Conservation (phyloP, 1,140 invertebrate species). For the Drosophila orena region DNA sequence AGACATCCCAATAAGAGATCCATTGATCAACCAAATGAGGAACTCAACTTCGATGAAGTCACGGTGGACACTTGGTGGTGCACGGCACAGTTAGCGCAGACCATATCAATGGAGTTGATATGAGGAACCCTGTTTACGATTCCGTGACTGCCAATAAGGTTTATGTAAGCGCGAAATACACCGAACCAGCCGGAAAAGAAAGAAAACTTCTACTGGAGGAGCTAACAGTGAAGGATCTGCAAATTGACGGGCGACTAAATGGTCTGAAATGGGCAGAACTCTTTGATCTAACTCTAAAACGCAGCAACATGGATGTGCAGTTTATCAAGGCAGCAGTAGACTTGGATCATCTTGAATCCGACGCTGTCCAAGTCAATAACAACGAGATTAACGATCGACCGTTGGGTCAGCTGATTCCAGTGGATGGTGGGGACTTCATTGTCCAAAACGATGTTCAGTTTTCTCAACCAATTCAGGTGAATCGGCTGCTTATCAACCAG, state of each 20-base stretch:
- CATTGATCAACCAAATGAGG: background rate
- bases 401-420: conserved; percentile 57
- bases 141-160: conserved; percentile 59
- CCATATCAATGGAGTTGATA: conserved; percentile 61
- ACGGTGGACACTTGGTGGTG: conserved; percentile 64
- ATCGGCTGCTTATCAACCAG: conserved; percentile 78
- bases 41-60: conserved; percentile 59
- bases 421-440: conserved; percentile 68
- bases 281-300: conserved; percentile 64
- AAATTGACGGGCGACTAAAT: conserved; percentile 64
- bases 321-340: conserved; percentile 56
- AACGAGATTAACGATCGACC: conserved; percentile 61
- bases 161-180: conserved; percentile 53
- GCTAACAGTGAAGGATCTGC: conserved; percentile 44
- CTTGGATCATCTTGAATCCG: conserved; percentile 50
- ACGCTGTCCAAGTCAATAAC: conserved; percentile 54
- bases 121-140: conserved; percentile 49
- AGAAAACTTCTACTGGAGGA: conserved; percentile 20
- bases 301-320: conserved; percentile 52
- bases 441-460: conserved; percentile 85
- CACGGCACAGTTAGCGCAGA: conserved; percentile 40
- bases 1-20: conserved; percentile 36
- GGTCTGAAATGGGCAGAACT: conserved; percentile 56
- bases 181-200: conserved; percentile 11
- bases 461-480: conserved; percentile 68